Base-by-base conservation (phyloP, 2,113 vertebrate species). In the Psephotus haematonotus region DNA sequence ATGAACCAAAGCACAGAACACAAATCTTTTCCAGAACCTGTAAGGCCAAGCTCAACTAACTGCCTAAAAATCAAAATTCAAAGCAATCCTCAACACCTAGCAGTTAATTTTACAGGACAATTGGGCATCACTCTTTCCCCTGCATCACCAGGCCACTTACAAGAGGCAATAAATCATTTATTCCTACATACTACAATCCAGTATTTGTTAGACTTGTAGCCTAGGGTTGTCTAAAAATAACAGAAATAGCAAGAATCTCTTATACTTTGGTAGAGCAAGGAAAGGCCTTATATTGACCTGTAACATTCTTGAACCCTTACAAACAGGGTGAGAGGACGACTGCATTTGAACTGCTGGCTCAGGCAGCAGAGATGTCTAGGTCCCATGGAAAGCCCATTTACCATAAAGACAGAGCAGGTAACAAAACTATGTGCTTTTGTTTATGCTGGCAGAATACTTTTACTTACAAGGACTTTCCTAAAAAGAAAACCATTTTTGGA, bases 391-490 rank as follows among this genome's bases (percentile, higher is more conserved):
- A 88, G 72, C 64, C 18, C 46, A 46, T 86, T 93, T 80, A 88
- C 88, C 70, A 67, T 70, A 16, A 89, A 68, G 78, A 12, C 92
- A 93, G 69, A 96, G 82, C 71, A 95, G 86, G 92, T 92, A 88
- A 96, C 80, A 88, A 68, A 93, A 86, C 41, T 82, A 86, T 43
- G 88, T 88, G 75, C 82, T 95, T 88, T 78, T 88, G 91, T 93
- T 96, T 94, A 92, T 86, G 63, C 46, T 95, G 77, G 67, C 87
- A 92, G 80, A 95, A 90, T 84, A 76, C 39, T 94, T 95, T 8
- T 76, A 88, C 77, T 93, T 92, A 91, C 80, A 95, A 92, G 82
- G 88, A 72, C 41, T 55, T 96, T 79, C 77, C 95, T 85, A 88
- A 94, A 93, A 90, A 92, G 70, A 68, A 94, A 86, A 65, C 50